Base-by-base conservation (phyloP, 2,888 invertebrate species). In the Rugalucina vietnamica region DNA sequence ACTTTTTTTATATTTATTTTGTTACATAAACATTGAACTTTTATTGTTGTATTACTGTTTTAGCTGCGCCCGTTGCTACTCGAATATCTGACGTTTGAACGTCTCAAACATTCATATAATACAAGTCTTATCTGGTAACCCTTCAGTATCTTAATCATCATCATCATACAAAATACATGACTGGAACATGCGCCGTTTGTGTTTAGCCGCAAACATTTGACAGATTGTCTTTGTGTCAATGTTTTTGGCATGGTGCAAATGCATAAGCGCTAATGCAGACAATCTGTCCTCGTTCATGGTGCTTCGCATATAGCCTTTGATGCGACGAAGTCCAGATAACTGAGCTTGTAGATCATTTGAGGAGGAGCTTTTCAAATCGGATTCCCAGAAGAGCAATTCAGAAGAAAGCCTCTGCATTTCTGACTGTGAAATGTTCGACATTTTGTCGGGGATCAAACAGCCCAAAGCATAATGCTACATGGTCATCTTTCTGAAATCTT, bases 211-310 rank as follows among this genome's bases (percentile, higher is more conserved):
- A 54, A 18, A 5, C n/a, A 24, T 54, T 54, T 54, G 54, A 24
- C 54, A 54, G 54, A 54, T 54, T 54, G 54, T 54, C 12, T 54
- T 54, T 54, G 54, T 54, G 54, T 54, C 54, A 54, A 54, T 54
- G 24, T 10, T 54, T 54, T 24, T 54, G 14, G 54, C 54, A 54
- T n/a, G 54, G n/a, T 54, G 54, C 54, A 54, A 54, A 54, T 18
- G 54, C 54, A 54, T 54, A n/a, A 54, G 54, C 54, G 54, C 54
- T 54, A 54, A 54, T 54, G 54, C 54, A n/a, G 54, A 54, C 54
- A 54, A 54, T 54, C 54, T 54, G 54, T 54, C 54, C 54, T 54
- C 54, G 14, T 54, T 54, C 54, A 54, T 54, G 54, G 54, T 54
- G n/a, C 54, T 54, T 54, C 54, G n/a, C 12, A n/a, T 12, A 4